These are phyloP conservation scores for Trachops cirrhosus DNA, from an alignment of 2,797 vertebrate species.

Conservation along the genomic window DNA sequence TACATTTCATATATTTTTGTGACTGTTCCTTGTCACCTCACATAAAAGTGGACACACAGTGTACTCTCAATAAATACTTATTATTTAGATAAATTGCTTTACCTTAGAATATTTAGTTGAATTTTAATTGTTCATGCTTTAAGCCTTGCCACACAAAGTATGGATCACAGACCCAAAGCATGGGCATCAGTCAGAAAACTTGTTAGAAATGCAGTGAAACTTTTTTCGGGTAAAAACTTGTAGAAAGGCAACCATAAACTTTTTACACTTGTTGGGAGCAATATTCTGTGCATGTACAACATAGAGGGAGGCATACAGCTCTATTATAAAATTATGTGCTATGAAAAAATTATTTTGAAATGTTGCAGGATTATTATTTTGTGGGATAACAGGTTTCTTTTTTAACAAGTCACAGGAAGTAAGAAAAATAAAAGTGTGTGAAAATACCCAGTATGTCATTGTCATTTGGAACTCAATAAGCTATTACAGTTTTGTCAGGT, in stretches of 20 bases:
- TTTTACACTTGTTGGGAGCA: not conserved
- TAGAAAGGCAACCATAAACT: not conserved
- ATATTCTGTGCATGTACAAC: not conserved
- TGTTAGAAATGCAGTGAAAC: not conserved
- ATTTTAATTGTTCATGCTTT: not conserved
- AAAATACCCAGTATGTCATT: slow-evolving; percentile 53
- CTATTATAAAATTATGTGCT: not conserved
- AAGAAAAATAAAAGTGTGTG: slow-evolving; percentile 53
- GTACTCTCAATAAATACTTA: not conserved
- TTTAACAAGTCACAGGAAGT: slow-evolving; percentile 14
- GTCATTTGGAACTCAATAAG: slow-evolving; percentile 57
- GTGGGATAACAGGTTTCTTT: slow-evolving; percentile 19
- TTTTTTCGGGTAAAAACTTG: not conserved
- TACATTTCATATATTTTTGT: not conserved
- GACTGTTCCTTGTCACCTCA: not conserved
- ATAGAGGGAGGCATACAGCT: not conserved
- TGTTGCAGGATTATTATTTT: slow-evolving; percentile 40
- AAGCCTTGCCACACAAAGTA: not conserved
- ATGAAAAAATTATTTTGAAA: slow-evolving; percentile 23
- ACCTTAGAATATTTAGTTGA: not conserved
- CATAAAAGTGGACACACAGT: not conserved
- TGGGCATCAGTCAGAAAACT: not conserved
- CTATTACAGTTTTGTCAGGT: slow-evolving; percentile 53
- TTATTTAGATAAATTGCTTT: not conserved
- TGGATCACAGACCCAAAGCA: not conserved